Percentiles rank a stretch among this genome's conserved stretches.
Evolutionary conservation across 2,888 invertebrate species (phyloP).

Genomic region (Odontomyia ornata): DNA sequence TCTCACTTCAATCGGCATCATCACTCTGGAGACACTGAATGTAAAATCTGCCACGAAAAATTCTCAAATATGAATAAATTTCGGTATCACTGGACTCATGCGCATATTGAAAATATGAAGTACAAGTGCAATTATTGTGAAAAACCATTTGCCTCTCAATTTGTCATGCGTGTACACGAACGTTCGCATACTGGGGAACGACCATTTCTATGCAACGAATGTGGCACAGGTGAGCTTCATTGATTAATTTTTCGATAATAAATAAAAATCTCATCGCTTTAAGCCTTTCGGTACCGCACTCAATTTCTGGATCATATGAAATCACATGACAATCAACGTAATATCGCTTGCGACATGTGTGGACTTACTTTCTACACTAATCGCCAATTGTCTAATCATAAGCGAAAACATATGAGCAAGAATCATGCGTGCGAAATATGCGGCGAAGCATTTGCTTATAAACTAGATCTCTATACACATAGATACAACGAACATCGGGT

Average conservation of each 20-base stretch:
- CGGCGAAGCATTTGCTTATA: slow-evolving; percentile 48
- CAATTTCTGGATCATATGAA: slow-evolving; percentile 48
- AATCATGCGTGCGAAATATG: slow-evolving; percentile 47
- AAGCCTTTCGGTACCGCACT: slow-evolving; percentile 46
- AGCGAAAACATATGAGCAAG: slow-evolving; percentile 13
- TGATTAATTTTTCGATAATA: not conserved
- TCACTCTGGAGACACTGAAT: slow-evolving; percentile 19
- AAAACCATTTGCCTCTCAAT: slow-evolving; percentile 44
- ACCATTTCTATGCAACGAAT: slow-evolving; percentile 49
- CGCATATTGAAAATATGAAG: slow-evolving; percentile 42
- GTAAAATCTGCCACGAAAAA: slow-evolving; percentile 43
- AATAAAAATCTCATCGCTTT: too few species aligned
- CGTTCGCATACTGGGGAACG: slow-evolving; percentile 43
- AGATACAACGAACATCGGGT: slow-evolving; percentile 48
- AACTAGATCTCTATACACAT: slow-evolving; percentile 47
- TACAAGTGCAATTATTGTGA: slow-evolving; percentile 47
- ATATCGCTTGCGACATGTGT: slow-evolving; percentile 47
- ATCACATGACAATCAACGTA: slow-evolving; percentile 45
- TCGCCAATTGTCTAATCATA: slow-evolving; percentile 14
- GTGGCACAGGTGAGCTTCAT: slow-evolving; percentile 46
- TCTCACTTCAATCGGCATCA: slow-evolving; percentile 43
- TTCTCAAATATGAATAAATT: slow-evolving; percentile 32
- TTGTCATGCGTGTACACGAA: slow-evolving; percentile 44
- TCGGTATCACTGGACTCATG: slow-evolving; percentile 39
- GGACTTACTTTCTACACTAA: slow-evolving; percentile 38